Conservation (phyloP, 2,888 invertebrate genomes). For the Scaptomyza reducta region DNA sequence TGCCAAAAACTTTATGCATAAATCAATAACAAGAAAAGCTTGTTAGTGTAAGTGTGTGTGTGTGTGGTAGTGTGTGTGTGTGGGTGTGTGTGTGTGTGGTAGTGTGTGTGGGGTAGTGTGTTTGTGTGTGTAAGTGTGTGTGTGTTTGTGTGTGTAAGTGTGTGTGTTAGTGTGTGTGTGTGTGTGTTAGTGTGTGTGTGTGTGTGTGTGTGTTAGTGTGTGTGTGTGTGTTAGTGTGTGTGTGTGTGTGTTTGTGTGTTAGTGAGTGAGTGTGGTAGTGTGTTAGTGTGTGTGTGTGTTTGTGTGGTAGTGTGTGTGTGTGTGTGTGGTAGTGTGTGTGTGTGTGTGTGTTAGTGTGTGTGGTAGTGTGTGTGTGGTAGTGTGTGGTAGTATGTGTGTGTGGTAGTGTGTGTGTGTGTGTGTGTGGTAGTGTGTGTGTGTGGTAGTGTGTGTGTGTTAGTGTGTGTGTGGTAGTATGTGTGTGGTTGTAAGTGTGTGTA, state of each 20-base stretch:
- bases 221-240: conserved; percentile 17
- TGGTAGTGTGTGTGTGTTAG: neutral
- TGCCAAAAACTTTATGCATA: conserved; percentile 64
- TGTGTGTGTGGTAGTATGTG: too few species aligned
- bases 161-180: conserved; percentile 6
- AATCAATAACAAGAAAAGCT: conserved; percentile 47
- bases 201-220: conserved; percentile 5
- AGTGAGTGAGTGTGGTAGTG: conserved; percentile 10
- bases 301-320: neutral
- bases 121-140: conserved; percentile 1
- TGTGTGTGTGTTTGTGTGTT: too few species aligned
- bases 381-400: conserved; percentile 17
- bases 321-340: conserved; percentile 15
- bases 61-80: conserved; percentile 18
- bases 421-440: conserved; percentile 18
- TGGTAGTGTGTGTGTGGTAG: conserved; percentile 9
- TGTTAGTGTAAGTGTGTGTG: conserved; percentile 1
- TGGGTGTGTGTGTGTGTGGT: conserved; percentile 23
- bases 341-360: conserved; percentile 7
- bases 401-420: conserved; percentile 1
- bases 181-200: conserved; percentile 23
- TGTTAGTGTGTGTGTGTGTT: conserved; percentile 17
- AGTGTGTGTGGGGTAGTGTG: conserved; percentile 5
- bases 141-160: conserved; percentile 15
- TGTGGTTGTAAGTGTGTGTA: neutral